Base-by-base conservation (phyloP, 1,140 invertebrate genomes). In the Teleopsis dalmanni region DNA sequence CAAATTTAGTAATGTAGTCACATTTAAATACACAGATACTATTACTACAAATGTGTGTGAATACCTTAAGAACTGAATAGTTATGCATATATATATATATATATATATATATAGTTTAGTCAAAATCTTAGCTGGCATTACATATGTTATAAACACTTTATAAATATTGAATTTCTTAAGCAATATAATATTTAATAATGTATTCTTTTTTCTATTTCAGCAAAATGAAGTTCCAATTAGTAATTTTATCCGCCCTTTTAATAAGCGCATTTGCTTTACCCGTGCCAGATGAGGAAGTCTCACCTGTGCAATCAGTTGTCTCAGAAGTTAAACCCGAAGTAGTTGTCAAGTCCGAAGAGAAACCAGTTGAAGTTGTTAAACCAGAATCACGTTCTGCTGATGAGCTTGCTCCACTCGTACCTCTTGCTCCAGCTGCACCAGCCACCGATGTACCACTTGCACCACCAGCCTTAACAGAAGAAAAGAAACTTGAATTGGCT, bases 191-290 rank as follows among this genome's bases (percentile, higher is more conserved):
- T 29, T 29, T 37, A 23, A n/a, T 35, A 35, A 2, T 35, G 16
- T 9, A 23, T 23, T 31, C 33, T 35, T 3, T 48, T 22, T 42
- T 26, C 16, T 26, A 14, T 50, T 52, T 5, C 50, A 50, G 48
- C 43, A n/a, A n/a, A n/a, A 62, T 62, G 59, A 62, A 62, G 48
- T 57, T 54, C 50, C 58, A 62, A 54, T 42, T 62, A 53, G 36
- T 62, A 43, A 56, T 60, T 14, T 47, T 62, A 45, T 59, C 58
- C 55, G 52, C 51, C 35, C 47, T 60, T 25, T 57, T 60, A 34
- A 55, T 51, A 27, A 50, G 55, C 37, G 55, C 50, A n/a, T 62
- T 53, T 51, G 38, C 58, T 8, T 25, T 55, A 6, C 59, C 59
- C 1, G 58, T 62, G 10, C 59, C 59, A 33, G 59, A 62, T 36